Conservation (phyloP, 2,888 invertebrate species). For the Stratiomys singularior region DNA sequence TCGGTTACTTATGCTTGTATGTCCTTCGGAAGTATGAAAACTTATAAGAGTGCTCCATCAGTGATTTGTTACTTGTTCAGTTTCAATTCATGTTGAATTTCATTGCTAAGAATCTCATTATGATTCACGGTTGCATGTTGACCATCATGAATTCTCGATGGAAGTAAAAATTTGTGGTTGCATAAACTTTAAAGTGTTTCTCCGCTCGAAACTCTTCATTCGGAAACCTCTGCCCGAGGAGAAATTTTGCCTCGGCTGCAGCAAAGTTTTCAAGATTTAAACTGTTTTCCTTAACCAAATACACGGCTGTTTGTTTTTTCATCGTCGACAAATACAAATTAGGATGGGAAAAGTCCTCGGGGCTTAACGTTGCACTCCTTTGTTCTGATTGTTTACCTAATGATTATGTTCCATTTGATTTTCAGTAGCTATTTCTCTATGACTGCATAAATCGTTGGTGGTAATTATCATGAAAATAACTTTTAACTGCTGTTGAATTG, state of each 20-base stretch:
- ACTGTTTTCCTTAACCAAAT: constrained; percentile 9
- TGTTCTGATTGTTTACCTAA: not conserved
- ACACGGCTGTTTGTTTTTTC: constrained; percentile 10
- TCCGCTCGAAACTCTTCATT: too few relatives aligned
- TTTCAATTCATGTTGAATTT: not conserved
- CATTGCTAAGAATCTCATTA: too few relatives aligned
- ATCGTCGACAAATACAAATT: constrained; percentile 16
- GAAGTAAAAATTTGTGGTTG: too few relatives aligned
- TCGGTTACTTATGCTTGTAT: constrained; percentile 18
- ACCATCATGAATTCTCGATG: too few relatives aligned
- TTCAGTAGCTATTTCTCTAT: not conserved
- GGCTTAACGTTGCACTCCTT: not conserved
- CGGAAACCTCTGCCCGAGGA: not conserved
- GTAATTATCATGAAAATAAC: constrained; percentile 13
- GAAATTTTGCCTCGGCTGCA: not conserved
- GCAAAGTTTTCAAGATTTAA: not conserved
- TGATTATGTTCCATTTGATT: not conserved
- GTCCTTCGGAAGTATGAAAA: constrained; percentile 34
- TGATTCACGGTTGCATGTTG: too few relatives aligned
- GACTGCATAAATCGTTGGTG: not conserved
- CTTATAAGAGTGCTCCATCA: constrained; percentile 1
- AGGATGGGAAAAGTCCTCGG: constrained; percentile 25
- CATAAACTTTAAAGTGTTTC: too few relatives aligned
- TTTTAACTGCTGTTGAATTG: not conserved
- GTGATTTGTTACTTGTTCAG: not conserved